A percentile compares a stretch with the other conserved stretches of the same genome.
These are phyloP conservation scores for Melanotaenia maccullochi DNA, from an alignment of 2,797 vertebrate genomes.

Conservation along the genomic window DNA sequence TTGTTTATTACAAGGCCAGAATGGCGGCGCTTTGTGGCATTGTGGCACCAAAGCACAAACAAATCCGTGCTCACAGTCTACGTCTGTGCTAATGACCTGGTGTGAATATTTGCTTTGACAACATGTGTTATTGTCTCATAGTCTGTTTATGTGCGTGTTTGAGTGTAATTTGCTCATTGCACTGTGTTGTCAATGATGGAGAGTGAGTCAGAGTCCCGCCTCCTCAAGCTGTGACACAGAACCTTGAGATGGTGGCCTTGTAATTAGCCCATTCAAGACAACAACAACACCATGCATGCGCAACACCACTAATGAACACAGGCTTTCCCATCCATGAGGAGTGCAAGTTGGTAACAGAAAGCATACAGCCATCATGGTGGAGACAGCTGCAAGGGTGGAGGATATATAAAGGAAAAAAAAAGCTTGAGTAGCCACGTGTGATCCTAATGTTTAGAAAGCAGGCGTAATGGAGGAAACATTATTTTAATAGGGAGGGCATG, in stretches of 20 bases:
- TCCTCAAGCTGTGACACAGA: constrained; percentile 36
- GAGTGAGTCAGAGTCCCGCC: constrained; percentile 70
- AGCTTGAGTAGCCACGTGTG: not conserved
- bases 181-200: constrained; percentile 54
- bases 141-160: constrained; percentile 22
- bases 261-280: constrained; percentile 59
- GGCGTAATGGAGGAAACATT: constrained; percentile 35
- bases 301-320: constrained; percentile 31
- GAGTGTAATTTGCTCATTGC: constrained; percentile 61
- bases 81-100: constrained; percentile 61
- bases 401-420: not conserved
- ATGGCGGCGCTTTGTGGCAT: constrained; percentile 18
- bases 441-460: constrained; percentile 42
- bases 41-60: constrained; percentile 15
- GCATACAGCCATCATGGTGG: not conserved
- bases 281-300: constrained; percentile 30
- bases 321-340: constrained; percentile 1
- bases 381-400: constrained; percentile 3
- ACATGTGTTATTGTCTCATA: constrained; percentile 60
- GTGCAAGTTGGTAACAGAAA: not conserved
- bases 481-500: constrained; percentile 20
- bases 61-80: constrained; percentile 24
- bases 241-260: constrained; percentile 39
- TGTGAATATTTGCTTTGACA: constrained; percentile 65
- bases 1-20: constrained; percentile 52